A percentile compares a stretch with the other conserved stretches of the same genome.
These are phyloP conservation scores for Panulirus ornatus DNA, from an alignment of 1,140 invertebrate species.

Conservation along the genomic window DNA sequence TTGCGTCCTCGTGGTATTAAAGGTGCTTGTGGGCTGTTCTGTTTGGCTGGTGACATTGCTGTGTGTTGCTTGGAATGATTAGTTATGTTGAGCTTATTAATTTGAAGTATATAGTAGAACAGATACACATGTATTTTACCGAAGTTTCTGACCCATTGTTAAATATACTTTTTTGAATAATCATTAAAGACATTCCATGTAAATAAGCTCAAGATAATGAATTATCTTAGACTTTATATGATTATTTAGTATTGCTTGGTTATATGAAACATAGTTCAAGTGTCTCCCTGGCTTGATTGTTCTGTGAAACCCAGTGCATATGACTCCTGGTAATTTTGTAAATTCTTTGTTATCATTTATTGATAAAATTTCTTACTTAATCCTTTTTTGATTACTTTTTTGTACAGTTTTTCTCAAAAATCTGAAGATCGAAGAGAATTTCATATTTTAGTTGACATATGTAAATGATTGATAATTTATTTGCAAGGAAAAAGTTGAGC, in stretches of 20 bases:
- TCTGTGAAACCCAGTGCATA: neutral
- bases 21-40: conserved; percentile 61
- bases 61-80: conserved; percentile 53
- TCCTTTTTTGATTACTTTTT: no score
- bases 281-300: neutral
- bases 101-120: no score
- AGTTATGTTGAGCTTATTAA: conserved; percentile 36
- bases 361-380: no score
- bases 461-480: no score
- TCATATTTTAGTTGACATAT: no score
- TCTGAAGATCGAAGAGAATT: no score
- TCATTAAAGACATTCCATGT: neutral
- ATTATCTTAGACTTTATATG: neutral
- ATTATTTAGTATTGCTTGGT: neutral
- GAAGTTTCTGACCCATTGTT: no score
- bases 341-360: no score
- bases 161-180: neutral
- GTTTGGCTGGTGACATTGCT: conserved; percentile 59
- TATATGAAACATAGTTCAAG: neutral
- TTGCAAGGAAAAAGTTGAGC: no score
- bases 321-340: neutral
- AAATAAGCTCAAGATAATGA: conserved; percentile 1
- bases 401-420: no score
- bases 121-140: no score
- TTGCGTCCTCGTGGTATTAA: conserved; percentile 67